These are phyloP conservation scores for Phoxinus dragarum DNA, from an alignment of 2,797 vertebrate species.

Conservation along the genomic window DNA sequence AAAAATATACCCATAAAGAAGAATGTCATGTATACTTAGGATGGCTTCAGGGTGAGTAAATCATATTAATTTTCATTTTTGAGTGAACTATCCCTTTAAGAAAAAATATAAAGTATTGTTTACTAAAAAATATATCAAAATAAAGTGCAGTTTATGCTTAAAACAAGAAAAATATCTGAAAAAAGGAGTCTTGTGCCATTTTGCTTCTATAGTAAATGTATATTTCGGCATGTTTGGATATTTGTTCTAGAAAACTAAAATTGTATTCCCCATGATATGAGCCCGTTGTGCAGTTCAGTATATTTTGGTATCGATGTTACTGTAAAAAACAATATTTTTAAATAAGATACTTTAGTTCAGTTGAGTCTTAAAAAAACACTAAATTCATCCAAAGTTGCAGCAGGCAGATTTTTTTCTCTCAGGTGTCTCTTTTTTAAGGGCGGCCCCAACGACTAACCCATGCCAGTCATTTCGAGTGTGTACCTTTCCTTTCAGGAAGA, in stretches of 20 bases:
- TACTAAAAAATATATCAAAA: too few species aligned
- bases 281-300: background rate
- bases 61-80: too few species aligned
- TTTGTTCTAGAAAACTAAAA: background rate
- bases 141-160: background rate
- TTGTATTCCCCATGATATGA: background rate
- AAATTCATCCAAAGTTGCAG: slow-evolving; percentile 44
- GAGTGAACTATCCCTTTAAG: too few species aligned
- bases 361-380: background rate
- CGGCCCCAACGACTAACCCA: slow-evolving; percentile 48
- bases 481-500: slow-evolving; percentile 46
- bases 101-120: too few species aligned
- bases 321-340: background rate
- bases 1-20: too few species aligned
- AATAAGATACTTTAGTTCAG: background rate
- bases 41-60: too few species aligned
- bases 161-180: background rate
- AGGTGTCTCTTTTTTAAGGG: slow-evolving; percentile 1
- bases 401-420: background rate
- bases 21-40: too few species aligned
- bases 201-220: background rate
- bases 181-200: background rate
- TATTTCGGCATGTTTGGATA: background rate
- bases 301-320: background rate
- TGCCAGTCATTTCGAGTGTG: slow-evolving; percentile 46